These are phyloP conservation scores for Takifugu rubripes DNA, from an alignment of 2,797 vertebrate genomes.

Conservation along the genomic window DNA sequence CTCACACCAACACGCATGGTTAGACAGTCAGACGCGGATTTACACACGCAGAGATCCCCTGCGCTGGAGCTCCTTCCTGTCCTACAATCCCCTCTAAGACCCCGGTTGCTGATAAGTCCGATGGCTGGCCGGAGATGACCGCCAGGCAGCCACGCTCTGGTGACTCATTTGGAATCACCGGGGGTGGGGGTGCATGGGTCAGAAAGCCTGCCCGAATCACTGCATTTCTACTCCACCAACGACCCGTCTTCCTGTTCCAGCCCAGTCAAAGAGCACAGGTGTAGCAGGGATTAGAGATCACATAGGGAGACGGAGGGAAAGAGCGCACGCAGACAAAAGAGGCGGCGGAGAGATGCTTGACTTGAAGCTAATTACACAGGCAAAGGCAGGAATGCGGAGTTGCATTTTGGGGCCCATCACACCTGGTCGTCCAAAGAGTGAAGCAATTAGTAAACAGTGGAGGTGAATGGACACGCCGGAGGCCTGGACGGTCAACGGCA, in stretches of 20 bases:
- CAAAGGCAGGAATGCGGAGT: conserved; percentile 71
- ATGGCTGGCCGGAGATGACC: conserved; percentile 31
- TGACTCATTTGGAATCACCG: conserved; percentile 52
- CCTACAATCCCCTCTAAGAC: conserved; percentile 67
- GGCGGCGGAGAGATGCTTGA: conserved; percentile 63
- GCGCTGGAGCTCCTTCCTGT: conserved; percentile 60
- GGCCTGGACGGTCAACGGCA: conserved; percentile 2
- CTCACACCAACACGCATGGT: conserved; percentile 22
- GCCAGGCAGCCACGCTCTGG: conserved; percentile 42
- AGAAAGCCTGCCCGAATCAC: not conserved
- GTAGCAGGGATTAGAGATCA: conserved; percentile 66
- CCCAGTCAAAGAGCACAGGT: conserved; percentile 67
- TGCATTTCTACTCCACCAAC: too few relatives aligned
- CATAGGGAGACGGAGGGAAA: conserved; percentile 34
- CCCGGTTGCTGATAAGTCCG: conserved; percentile 65
- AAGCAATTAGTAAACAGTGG: conserved; percentile 61
- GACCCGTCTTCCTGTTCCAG: not conserved
- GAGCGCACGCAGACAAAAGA: conserved; percentile 59
- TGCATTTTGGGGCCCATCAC: conserved; percentile 63
- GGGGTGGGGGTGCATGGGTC: conserved; percentile 4
- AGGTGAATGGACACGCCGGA: conserved; percentile 50
- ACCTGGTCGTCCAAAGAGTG: conserved; percentile 66
- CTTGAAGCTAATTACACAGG: conserved; percentile 72
- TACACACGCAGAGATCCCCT: conserved; percentile 14
- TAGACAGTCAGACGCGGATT: conserved; percentile 25